phyloP scores from a whole-genome alignment of 1,140 invertebrate genomes.

The Drosophila melanica region DNA sequence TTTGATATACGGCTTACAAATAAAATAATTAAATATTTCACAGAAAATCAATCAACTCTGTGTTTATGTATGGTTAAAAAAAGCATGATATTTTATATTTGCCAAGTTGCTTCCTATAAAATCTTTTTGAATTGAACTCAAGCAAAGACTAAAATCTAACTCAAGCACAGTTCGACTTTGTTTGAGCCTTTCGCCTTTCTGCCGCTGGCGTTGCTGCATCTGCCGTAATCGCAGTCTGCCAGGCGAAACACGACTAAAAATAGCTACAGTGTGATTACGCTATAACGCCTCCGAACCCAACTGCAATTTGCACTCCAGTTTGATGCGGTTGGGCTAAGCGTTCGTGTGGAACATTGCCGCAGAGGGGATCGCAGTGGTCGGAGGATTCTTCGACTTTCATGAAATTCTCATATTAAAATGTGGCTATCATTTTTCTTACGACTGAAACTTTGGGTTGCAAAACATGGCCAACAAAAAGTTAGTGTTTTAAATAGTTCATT shows the following conservation, averaged over 20 bases:
- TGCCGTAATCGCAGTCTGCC: conserved; percentile 6
- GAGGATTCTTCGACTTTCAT: conserved; percentile 1
- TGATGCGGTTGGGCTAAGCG: conserved; percentile 19
- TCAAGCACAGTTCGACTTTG: neutral
- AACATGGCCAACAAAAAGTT: neutral
- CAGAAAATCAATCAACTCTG: no score
- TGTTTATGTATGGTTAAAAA: no score
- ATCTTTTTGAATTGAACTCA: neutral
- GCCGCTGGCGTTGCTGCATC: neutral
- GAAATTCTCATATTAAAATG: conserved; percentile 20
- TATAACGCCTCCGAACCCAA: conserved; percentile 61
- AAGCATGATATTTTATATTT: no score
- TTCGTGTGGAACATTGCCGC: neutral
- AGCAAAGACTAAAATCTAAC: neutral
- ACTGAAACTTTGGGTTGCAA: conserved; percentile 1
- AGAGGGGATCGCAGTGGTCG: neutral
- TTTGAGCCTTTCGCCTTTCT: neutral
- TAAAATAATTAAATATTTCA: no score
- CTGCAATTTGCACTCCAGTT: conserved; percentile 7
- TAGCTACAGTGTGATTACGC: conserved; percentile 64
- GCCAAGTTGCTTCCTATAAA: neutral
- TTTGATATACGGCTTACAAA: no score
- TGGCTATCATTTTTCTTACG: conserved; percentile 7
- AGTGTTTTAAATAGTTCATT: no score
- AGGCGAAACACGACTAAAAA: conserved; percentile 48